Base-by-base conservation (phyloP, 2,888 invertebrate species). In the Hemicrepidius hirtus region DNA sequence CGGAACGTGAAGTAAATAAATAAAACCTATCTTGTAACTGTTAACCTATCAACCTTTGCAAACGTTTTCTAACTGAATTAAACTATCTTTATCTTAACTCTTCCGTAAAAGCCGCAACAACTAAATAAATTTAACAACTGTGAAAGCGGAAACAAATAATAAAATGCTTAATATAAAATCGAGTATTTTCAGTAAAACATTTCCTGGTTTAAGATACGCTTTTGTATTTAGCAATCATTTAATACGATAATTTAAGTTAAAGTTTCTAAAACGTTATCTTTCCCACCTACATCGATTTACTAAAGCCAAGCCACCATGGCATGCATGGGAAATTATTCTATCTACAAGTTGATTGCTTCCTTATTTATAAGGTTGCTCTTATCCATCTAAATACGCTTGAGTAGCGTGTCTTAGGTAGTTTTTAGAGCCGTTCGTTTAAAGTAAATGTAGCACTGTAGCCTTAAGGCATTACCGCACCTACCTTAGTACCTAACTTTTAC, bases 381-480 rank as follows among this genome's bases (percentile, higher is more conserved):
- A 49, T 49, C 21, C 10, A 21, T 49, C 49, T 24, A 60, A 40
- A 20, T 41, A 24, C 59, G 41, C 20, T 60, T 60, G 24, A 41
- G 18, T 60, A 21, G 40, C 40, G 60, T 60, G 21, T 20, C 4
- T 1, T 16, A 3, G 18, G 41, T 40, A 40, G 5, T 21, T 41
- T 60, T 60, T 60, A 12, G 10, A 1, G 12, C 21, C 10, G 21
- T 41, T 24, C 41, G 6, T 28, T 21, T 37, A 20, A 41, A 46
- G 35, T 60, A 65, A 65, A 53, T 65, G 53, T 65, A 65, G 32
- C 65, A 41, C 18, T 53, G 9, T 24, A 28, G 40, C 65, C 37
- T n/a, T 53, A 16, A 28, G 28, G 53, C 40, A 28, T n/a, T 24
- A 20, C 65, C 65, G 28, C 65, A 53, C 65, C 65, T 65, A 18